Conservation (phyloP, 2,797 vertebrate species). For the Lindbergichthys nudifrons region DNA sequence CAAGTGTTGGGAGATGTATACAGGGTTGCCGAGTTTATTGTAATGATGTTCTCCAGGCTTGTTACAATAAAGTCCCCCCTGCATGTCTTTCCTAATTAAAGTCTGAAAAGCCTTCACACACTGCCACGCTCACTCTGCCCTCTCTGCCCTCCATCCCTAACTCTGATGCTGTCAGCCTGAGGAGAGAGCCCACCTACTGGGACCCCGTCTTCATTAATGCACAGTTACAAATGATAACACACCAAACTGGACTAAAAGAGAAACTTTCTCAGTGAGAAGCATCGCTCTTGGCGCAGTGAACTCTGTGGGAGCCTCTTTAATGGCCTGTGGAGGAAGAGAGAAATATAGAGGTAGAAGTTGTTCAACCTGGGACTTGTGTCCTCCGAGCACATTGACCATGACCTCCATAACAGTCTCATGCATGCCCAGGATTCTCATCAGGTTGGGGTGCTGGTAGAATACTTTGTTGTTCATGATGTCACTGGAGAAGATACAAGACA, state of each 20-base stretch:
- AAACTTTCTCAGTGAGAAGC: not conserved
- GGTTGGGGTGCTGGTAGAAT: conserved; percentile 98
- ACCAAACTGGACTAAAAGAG: not conserved
- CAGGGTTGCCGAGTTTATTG: conserved; percentile 5
- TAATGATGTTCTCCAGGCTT: conserved; percentile 32
- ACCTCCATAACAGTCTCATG: conserved; percentile 99
- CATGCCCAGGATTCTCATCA: conserved; percentile 99
- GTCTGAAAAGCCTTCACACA: conserved; percentile 45
- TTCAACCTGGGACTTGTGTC: conserved; percentile 95
- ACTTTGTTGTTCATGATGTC: conserved; percentile 99
- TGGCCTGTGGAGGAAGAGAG: not conserved
- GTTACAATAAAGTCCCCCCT: conserved; percentile 35
- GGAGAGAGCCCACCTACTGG: conserved; percentile 39
- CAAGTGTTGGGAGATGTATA: conserved; percentile 24
- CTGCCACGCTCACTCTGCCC: conserved; percentile 28
- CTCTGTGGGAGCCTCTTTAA: conserved; percentile 5
- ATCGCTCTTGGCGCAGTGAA: not conserved
- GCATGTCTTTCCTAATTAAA: conserved; percentile 58
- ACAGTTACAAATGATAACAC: conserved; percentile 22
- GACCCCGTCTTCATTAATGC: conserved; percentile 41
- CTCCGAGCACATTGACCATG: conserved; percentile 98
- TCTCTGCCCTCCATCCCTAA: conserved; percentile 30
- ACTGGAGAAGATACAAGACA: conserved; percentile 73
- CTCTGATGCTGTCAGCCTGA: conserved; percentile 25
- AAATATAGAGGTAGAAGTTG: conserved; percentile 13